These are phyloP conservation scores for Diphyllodes magnificus DNA, from an alignment of 2,113 vertebrate species.

Conservation along the genomic window DNA sequence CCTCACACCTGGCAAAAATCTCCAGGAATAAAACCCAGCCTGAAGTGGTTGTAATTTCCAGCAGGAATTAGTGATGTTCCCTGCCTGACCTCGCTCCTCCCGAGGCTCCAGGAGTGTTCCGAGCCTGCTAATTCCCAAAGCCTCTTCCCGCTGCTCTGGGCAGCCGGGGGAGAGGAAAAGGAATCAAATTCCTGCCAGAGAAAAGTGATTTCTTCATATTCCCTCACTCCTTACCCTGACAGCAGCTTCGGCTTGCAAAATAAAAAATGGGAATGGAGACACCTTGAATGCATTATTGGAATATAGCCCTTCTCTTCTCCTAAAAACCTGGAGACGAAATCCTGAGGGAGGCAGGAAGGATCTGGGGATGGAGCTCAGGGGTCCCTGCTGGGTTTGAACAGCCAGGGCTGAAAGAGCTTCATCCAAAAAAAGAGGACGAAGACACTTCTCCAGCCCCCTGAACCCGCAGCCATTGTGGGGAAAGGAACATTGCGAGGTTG, in stretches of 20 bases:
- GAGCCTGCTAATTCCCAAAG: not conserved
- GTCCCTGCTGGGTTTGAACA: not conserved
- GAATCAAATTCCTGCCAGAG: not conserved
- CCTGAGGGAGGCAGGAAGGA: not conserved
- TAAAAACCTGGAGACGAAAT: not conserved
- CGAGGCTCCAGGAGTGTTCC: not conserved
- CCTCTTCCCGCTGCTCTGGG: not conserved
- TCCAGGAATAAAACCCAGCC: not conserved
- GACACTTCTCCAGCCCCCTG: not conserved
- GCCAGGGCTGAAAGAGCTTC: not conserved
- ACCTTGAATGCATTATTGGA: not conserved
- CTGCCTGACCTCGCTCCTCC: not conserved
- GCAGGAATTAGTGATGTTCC: not conserved
- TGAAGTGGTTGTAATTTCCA: not conserved
- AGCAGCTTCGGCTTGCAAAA: not conserved
- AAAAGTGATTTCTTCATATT: not conserved
- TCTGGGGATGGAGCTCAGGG: not conserved
- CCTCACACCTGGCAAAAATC: not conserved
- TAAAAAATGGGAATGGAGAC: not conserved
- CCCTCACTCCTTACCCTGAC: not conserved
- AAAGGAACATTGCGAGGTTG: not conserved
- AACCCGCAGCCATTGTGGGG: fast-evolving
- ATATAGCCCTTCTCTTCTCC: not conserved
- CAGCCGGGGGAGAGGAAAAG: not conserved
- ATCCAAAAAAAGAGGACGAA: not conserved